Evolutionary conservation across 2,113 vertebrate species (phyloP).

Genomic region (Aldabrachelys gigantea): DNA sequence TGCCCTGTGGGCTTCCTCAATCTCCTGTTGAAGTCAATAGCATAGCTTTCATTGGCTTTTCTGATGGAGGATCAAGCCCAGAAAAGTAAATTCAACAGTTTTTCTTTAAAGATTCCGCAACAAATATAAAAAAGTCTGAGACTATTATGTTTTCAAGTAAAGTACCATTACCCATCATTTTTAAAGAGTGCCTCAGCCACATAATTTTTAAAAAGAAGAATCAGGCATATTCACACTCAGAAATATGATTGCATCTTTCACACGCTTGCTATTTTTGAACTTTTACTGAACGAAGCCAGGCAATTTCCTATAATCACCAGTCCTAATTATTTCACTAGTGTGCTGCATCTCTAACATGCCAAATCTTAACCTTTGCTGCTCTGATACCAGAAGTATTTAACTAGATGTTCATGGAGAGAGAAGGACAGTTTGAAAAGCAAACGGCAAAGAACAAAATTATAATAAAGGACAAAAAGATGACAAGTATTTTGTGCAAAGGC

Average conservation of each 20-base stretch:
- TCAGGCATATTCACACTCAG: neutral
- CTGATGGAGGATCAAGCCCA: neutral
- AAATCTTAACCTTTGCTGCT: neutral
- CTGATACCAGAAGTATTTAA: neutral
- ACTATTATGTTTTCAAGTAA: neutral
- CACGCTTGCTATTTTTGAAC: neutral
- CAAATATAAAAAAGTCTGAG: neutral
- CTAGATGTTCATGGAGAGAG: neutral
- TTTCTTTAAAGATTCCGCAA: conserved; percentile 9
- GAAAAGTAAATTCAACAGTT: neutral
- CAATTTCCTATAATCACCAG: neutral
- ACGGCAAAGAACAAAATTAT: neutral
- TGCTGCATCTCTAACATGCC: neutral
- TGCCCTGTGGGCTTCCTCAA: neutral
- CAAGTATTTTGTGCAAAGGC: conserved; percentile 50
- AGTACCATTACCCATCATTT: neutral
- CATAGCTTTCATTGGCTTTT: neutral
- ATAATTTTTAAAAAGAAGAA: conserved; percentile 5
- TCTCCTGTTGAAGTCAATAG: neutral
- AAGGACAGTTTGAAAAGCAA: neutral
- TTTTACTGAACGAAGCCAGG: conserved; percentile 33
- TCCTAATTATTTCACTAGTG: neutral
- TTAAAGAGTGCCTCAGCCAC: neutral
- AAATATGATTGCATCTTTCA: neutral
- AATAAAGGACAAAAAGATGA: conserved; percentile 65